A percentile compares a stretch with the other conserved stretches of the same genome.
Conservation (phyloP, 1,140 invertebrate genomes). For the Bombus haemorrhoidalis region DNA sequence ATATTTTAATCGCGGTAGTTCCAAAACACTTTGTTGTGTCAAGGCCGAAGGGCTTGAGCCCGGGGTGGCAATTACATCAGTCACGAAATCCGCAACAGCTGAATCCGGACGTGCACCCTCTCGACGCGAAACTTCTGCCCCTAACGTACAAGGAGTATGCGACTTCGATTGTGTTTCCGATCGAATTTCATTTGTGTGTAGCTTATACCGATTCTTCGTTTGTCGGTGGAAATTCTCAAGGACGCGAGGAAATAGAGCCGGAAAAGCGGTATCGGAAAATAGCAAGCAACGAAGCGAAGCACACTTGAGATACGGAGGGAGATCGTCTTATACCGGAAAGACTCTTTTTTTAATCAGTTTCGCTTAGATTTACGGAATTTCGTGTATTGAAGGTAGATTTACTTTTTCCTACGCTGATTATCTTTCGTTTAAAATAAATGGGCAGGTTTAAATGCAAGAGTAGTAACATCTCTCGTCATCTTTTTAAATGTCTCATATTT, state of each 20-base stretch:
- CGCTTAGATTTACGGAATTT: background rate
- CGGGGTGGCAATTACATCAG: constrained; percentile 77
- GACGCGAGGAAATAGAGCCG: background rate
- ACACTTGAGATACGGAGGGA: background rate
- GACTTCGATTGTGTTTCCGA: constrained; percentile 34
- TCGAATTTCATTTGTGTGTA: constrained; percentile 33
- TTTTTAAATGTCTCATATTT: background rate
- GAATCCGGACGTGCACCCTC: constrained; percentile 66
- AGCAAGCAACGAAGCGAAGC: background rate
- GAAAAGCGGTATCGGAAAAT: background rate
- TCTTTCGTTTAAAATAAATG: background rate
- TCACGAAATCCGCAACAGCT: constrained; percentile 81
- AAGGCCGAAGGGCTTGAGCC: constrained; percentile 77
- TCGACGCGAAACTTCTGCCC: constrained; percentile 49
- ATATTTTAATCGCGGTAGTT: constrained; percentile 81
- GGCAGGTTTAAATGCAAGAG: too few species aligned
- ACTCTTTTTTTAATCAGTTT: background rate
- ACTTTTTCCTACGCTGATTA: background rate
- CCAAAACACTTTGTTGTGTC: constrained; percentile 82
- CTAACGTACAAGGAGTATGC: background rate
- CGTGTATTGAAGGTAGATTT: background rate
- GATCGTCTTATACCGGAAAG: background rate
- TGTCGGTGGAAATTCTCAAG: constrained; percentile 19
- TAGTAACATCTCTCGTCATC: too few species aligned
- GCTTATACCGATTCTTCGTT: constrained; percentile 12